phyloP scores from a whole-genome alignment of 2,113 vertebrate genomes.

The Mastomys natalensis region DNA sequence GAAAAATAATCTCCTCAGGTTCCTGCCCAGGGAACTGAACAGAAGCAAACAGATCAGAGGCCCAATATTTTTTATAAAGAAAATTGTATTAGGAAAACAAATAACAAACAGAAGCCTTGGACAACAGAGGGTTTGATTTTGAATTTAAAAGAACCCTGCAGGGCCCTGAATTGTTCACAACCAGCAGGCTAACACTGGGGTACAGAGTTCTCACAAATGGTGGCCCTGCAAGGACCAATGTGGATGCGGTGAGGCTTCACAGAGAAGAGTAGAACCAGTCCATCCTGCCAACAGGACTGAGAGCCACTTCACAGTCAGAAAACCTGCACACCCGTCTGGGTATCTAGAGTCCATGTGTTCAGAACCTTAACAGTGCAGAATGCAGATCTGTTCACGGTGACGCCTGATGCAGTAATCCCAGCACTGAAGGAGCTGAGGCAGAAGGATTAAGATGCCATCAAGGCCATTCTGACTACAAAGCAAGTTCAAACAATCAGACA shows the following conservation, averaged over 20 bases:
- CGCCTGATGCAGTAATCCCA: too few relatives aligned
- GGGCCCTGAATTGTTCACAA: neutral
- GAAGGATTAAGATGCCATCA: neutral
- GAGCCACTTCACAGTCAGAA: neutral
- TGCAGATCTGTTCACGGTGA: neutral
- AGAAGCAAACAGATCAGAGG: conserved; percentile 18
- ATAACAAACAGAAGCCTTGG: neutral
- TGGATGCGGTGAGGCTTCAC: too few relatives aligned
- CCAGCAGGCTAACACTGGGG: neutral
- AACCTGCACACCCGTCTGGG: neutral
- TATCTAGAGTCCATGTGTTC: neutral
- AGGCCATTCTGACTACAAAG: neutral
- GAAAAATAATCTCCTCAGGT: conserved; percentile 29
- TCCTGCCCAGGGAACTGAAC: neutral
- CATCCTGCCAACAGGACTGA: neutral
- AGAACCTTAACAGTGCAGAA: neutral
- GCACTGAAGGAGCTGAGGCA: neutral
- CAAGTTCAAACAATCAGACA: neutral
- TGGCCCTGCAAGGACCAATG: neutral
- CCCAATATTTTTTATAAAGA: neutral
- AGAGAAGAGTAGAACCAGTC: neutral
- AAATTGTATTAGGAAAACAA: conserved; percentile 40
- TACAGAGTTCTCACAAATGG: neutral
- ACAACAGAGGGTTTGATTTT: neutral
- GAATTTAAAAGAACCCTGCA: neutral